Base-by-base conservation (phyloP, 1,140 invertebrate genomes). In the Meloidogyne floridensis region DNA sequence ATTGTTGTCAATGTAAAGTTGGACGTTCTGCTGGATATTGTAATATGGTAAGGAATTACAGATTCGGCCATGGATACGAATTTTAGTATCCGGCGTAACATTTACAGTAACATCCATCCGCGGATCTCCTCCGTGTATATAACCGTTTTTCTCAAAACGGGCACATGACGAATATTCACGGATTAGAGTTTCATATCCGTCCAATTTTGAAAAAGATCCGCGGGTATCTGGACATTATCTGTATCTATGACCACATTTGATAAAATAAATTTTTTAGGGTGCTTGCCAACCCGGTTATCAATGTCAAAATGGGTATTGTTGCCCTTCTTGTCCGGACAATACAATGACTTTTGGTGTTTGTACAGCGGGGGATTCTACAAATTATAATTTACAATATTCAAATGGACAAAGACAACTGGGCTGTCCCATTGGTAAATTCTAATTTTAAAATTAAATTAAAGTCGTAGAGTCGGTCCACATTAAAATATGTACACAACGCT, bases 231-330 rank as follows among this genome's bases (percentile, higher is more conserved):
- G n/a, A n/a, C n/a, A n/a, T n/a, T n/a, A n/a, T n/a, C n/a, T n/a
- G 20, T 20, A 20, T 20, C 20, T 1, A 20, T 32, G 32, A 32
- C 32, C 32, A 32, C 32, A 2, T 2, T 2, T 32, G 32, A 32
- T 32, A 32, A 32, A 32, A 32, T 32, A 32, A 32, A 32, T 10
- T 53, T 80, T 18, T 81, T 75, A 82, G 77, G 83, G 85, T 54
- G 71, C 59, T 8, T 87, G 86, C 77, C 75, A 86, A 15, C 71
- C 73, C 20, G 86, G 86, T 11, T 87, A 77, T 72, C 71, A 72
- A 13, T 87, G 86, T 53, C 81, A 87, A 32, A 83, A 84, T 78
- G 86, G 86, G n/a, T 87, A 78, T 54, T 87, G 86, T 51, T 87
- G 86, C 75, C 71, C 86, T 7, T 81, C 81, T 11, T 87, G 86